A percentile compares a stretch with the other conserved stretches of the same genome.
Evolutionary conservation across 2,888 invertebrate species (phyloP).

Genomic region (Periphyllus acericola): DNA sequence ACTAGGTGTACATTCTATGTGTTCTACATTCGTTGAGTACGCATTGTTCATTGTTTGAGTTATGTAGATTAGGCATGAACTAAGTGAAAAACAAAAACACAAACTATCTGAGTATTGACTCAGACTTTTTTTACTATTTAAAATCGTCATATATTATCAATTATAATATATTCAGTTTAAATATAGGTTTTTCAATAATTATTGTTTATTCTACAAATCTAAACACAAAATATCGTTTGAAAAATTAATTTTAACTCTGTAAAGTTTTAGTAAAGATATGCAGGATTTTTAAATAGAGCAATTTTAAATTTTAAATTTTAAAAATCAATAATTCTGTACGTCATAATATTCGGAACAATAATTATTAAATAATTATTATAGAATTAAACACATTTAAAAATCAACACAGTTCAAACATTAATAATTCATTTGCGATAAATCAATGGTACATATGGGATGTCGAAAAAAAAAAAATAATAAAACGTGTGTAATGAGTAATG

Average conservation of each 20-base stretch:
- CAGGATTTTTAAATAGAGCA: background rate
- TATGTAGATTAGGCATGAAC: background rate
- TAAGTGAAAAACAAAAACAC: background rate
- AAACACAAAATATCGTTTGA: conserved; percentile 21
- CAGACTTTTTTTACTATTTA: too few relatives aligned
- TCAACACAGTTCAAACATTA: background rate
- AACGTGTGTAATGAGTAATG: background rate
- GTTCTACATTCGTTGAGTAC: background rate
- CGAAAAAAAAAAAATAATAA: background rate
- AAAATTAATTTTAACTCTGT: conserved; percentile 4
- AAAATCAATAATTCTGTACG: background rate
- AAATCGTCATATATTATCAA: too few relatives aligned
- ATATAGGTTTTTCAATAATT: too few relatives aligned
- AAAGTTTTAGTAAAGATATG: background rate
- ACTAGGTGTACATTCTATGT: background rate
- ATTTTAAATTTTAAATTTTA: background rate
- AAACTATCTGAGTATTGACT: background rate
- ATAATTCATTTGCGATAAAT: background rate
- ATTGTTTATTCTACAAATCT: background rate
- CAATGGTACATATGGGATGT: background rate
- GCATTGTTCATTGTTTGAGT: too few relatives aligned
- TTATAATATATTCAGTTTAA: too few relatives aligned
- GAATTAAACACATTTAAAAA: background rate
- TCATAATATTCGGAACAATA: background rate
- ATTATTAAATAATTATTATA: background rate